phyloP scores from a whole-genome alignment of 2,797 vertebrate species.

The Bradypus variegatus region DNA sequence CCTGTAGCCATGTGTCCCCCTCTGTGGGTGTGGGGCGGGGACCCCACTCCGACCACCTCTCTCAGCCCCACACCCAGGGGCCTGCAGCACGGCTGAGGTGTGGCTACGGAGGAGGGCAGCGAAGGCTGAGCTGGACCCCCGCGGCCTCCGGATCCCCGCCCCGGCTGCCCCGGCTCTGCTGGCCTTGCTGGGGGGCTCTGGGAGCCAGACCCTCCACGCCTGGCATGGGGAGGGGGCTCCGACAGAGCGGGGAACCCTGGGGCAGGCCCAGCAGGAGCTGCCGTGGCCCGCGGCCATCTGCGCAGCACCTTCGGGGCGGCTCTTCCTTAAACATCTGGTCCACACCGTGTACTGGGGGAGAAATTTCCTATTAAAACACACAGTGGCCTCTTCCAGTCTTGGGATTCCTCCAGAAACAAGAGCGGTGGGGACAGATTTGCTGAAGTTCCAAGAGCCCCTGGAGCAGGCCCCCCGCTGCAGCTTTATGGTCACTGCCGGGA shows the following conservation, averaged over 20 bases:
- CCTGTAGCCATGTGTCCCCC: rapidly evolving
- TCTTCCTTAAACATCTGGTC: rapidly evolving
- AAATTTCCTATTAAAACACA: background rate
- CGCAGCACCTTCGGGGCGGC: too few species aligned
- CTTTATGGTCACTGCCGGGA: too few species aligned
- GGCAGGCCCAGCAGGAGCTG: too few species aligned
- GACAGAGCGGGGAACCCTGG: too few species aligned
- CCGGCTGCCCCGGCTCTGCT: too few species aligned
- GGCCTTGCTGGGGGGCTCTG: too few species aligned
- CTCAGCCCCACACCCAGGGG: too few species aligned
- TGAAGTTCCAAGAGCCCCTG: too few species aligned
- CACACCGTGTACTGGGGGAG: rapidly evolving
- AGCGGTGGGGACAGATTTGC: rapidly evolving
- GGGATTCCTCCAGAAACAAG: background rate
- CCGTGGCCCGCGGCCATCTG: too few species aligned
- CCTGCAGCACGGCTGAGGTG: background rate
- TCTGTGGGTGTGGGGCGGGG: rapidly evolving
- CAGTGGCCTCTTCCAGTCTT: background rate
- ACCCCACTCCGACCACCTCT: background rate
- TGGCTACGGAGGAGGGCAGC: background rate
- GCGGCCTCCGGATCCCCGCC: rapidly evolving
- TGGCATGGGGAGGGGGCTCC: too few species aligned
- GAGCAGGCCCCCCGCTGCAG: too few species aligned
- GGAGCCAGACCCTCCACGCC: too few species aligned
- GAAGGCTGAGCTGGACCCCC: background rate